Evolutionary conservation across 2,797 vertebrate species (phyloP).

Genomic region (Garrulus glandarius): DNA sequence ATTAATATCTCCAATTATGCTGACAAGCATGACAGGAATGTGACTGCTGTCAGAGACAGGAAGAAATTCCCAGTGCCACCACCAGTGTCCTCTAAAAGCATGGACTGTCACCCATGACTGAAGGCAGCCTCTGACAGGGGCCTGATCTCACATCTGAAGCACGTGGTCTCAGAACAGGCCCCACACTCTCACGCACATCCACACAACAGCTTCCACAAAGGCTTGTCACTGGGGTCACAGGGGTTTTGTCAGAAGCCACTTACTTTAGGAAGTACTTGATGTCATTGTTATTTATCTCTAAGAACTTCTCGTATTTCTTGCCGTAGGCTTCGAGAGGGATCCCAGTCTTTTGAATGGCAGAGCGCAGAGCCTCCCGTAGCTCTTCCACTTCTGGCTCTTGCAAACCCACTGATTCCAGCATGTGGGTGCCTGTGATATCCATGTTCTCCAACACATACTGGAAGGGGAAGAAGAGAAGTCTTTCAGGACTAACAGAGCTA

Average conservation of each 20-base stretch:
- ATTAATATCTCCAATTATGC: conserved; percentile 42
- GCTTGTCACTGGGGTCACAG: not conserved
- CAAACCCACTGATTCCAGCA: conserved; percentile 83
- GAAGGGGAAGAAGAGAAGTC: not conserved
- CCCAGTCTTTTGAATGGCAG: conserved; percentile 77
- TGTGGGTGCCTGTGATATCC: conserved; percentile 69
- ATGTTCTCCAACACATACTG: conserved; percentile 88
- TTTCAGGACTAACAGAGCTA: not conserved
- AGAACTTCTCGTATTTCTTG: conserved; percentile 79
- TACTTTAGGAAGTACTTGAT: conserved; percentile 80
- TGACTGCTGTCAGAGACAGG: conserved; percentile 8
- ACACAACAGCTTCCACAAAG: not conserved
- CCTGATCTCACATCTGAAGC: not conserved
- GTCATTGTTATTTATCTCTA: conserved; percentile 86
- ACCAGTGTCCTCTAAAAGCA: not conserved
- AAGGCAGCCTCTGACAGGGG: not conserved
- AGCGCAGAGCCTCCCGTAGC: conserved; percentile 73
- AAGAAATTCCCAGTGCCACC: conserved; percentile 1
- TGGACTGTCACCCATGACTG: not conserved
- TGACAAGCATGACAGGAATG: conserved; percentile 19
- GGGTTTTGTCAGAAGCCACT: not conserved
- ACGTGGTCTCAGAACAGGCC: not conserved
- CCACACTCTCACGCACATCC: not conserved
- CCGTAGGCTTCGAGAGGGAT: conserved; percentile 87
- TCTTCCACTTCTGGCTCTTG: conserved; percentile 82